Conservation (phyloP, 2,797 vertebrate species). For the Sebastes itinus region DNA sequence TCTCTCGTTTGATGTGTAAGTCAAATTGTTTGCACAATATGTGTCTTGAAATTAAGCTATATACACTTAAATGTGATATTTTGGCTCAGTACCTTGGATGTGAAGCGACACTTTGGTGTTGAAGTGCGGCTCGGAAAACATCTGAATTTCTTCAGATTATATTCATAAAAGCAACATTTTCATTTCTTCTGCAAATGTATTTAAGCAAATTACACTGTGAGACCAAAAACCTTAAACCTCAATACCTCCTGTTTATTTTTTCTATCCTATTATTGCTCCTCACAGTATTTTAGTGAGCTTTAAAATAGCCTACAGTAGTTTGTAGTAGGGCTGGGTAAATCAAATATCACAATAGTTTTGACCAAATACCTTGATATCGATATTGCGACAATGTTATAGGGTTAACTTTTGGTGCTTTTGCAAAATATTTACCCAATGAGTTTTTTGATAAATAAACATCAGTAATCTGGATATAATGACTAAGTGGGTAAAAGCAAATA, state of each 20-base stretch:
- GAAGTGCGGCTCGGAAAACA: not conserved
- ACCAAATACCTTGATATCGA: too few species aligned
- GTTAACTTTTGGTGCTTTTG: too few species aligned
- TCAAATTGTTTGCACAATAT: conserved; percentile 10
- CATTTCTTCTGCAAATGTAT: not conserved
- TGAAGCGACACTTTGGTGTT: not conserved
- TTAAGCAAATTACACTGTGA: not conserved
- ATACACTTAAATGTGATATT: not conserved
- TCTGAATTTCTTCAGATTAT: not conserved
- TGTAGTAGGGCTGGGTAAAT: not conserved
- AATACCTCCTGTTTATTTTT: not conserved
- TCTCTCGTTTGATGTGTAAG: conserved; percentile 20
- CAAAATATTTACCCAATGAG: too few species aligned
- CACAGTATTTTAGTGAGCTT: not conserved
- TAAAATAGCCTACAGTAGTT: not conserved
- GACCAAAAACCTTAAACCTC: not conserved
- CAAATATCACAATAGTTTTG: too few species aligned
- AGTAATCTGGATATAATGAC: too few species aligned
- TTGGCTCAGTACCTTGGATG: not conserved
- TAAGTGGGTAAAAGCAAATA: too few species aligned
- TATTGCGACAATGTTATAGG: too few species aligned
- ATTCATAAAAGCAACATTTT: not conserved
- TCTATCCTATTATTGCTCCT: not conserved
- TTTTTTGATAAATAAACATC: too few species aligned
- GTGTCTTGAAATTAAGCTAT: not conserved